Conservation (phyloP, 2,113 vertebrate genomes). For the Ictidomys tridecemlineatus region DNA sequence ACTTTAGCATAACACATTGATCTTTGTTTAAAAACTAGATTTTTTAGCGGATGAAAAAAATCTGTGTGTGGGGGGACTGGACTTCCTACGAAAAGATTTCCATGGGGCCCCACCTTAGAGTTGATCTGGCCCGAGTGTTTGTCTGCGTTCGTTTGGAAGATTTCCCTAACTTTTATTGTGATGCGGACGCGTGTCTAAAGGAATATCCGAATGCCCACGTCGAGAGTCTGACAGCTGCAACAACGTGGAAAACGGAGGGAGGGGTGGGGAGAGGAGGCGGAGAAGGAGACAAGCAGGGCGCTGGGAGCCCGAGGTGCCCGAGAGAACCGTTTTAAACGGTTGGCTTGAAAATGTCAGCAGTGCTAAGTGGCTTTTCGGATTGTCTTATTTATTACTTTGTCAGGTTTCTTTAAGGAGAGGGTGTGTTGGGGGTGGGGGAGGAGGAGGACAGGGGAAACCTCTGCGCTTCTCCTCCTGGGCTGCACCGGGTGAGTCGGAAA, state of each 20-base stretch:
- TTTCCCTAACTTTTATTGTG: conserved; percentile 82
- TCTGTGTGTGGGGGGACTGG: conserved; percentile 80
- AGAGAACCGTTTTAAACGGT: conserved; percentile 74
- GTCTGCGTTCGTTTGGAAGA: conserved; percentile 60
- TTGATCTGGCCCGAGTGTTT: not conserved
- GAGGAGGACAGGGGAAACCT: conserved; percentile 55
- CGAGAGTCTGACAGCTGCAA: conserved; percentile 79
- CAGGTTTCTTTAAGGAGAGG: conserved; percentile 79
- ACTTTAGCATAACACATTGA: conserved; percentile 92
- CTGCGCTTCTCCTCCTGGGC: conserved; percentile 59
- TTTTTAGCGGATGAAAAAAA: conserved; percentile 87
- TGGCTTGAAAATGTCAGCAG: conserved; percentile 77
- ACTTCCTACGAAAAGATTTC: conserved; percentile 82
- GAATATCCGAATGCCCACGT: conserved; percentile 45
- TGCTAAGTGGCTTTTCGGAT: conserved; percentile 79
- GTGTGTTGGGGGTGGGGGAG: conserved; percentile 67
- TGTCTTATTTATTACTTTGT: conserved; percentile 83
- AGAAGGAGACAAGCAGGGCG: not conserved
- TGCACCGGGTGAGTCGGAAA: conserved; percentile 82
- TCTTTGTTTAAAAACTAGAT: conserved; percentile 92
- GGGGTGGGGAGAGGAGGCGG: conserved; percentile 4
- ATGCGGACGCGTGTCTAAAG: conserved; percentile 63
- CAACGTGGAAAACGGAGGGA: conserved; percentile 22
- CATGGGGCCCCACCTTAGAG: conserved; percentile 55
- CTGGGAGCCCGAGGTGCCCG: conserved; percentile 54